Base-by-base conservation (phyloP, 2,113 vertebrate species). In the Takifugu bimaculatus region DNA sequence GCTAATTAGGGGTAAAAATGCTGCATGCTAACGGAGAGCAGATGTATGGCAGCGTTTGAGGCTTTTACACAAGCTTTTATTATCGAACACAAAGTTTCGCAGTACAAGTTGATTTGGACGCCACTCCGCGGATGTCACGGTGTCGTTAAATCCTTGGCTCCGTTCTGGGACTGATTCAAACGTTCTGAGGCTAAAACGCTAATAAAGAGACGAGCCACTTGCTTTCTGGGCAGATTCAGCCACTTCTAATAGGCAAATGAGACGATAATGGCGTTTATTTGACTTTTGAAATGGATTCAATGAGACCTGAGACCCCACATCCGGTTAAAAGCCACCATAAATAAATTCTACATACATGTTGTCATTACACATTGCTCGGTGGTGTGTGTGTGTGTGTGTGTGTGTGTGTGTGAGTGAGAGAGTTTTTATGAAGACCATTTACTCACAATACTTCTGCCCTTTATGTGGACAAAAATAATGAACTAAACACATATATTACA, bases 401-500 rank as follows among this genome's bases (percentile, higher is more conserved):
- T 39, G 9, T 39, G 35, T 39, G 35, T 39, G 35, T 39, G 35
- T 39, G 35, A 11, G 35, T 10, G 35, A 35, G 32, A 35, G 32
- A 35, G 20, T 20, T 32, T 32, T 32, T 6, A 32, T 32, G 4
- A 32, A 32, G 29, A 32, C 7, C 29, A 32, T 4, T 32, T 32
- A 32, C 7, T 32, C 7, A 32, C 2, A 32, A 6, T 4, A 5
- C 29, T 32, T 32, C 29, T 32, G 29, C 29, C 7, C 29, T 32
- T 32, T 6, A 32, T 32, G 7, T 32, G 7, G 29, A 32, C 29
- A 32, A 2, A 32, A 44, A 44, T 44, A 64, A 80, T 69, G 5
- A 79, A 83, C 86, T 67, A 85, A 65, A 68, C 35, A 68, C 25
- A 72, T 60, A 67, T 73, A 78, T 87, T 88, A 80, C 60, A 72